Evolutionary conservation across 37 sponge, comb jelly and placozoan species (phyloP), one percentile per base, ranked within the genome.

Genomic region (Lycopodina hypogea): DNA sequence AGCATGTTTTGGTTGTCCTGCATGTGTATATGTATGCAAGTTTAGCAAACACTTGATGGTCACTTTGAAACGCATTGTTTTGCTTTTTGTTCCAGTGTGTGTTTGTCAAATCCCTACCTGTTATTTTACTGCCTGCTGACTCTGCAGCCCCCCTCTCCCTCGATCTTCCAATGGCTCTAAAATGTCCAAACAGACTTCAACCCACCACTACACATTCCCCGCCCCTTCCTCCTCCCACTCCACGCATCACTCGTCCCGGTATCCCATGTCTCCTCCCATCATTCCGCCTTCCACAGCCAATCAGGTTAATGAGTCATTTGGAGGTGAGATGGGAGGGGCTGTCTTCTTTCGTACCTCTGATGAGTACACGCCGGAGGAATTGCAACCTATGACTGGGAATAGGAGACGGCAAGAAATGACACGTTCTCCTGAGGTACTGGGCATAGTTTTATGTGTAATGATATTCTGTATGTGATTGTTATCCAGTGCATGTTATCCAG

Each of bases 321-420:
- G 60, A 28, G 60, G n/a, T 23, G 33, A 30, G 18, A 34, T 65
- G 66, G 32, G 3, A 4, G 71, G 23, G 71, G 71, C 71, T 3
- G 45, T 41, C 48, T 24, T 28, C 42, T 70, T 45, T 38, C 12
- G 17, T 14, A 57, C 52, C 36, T 15, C 12, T 4, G 74, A 73
- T n/a, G 56, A 24, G 6, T 73, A 1, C 36, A 73, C 56, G 34
- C 74, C 74, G 15, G 74, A 73, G 30, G 74, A 73, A 2, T 9
- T 32, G 30, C 55, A 55, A 30, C 48, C 48, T 4, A 33, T 33
- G 32, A 33, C 66, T 2, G 24, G 3, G 26, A 40, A 45, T n/a
- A 52, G 29, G 74, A 73, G 55, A 18, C 30, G 57, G 19, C 74
- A 73, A 19, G 74, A 73, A 52, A 52, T 73, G 56, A 55, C 32